A percentile compares a stretch with the other conserved stretches of the same genome.
Evolutionary conservation across 2,797 vertebrate species (phyloP).

Genomic region (Aselliscus stoliczkanus): DNA sequence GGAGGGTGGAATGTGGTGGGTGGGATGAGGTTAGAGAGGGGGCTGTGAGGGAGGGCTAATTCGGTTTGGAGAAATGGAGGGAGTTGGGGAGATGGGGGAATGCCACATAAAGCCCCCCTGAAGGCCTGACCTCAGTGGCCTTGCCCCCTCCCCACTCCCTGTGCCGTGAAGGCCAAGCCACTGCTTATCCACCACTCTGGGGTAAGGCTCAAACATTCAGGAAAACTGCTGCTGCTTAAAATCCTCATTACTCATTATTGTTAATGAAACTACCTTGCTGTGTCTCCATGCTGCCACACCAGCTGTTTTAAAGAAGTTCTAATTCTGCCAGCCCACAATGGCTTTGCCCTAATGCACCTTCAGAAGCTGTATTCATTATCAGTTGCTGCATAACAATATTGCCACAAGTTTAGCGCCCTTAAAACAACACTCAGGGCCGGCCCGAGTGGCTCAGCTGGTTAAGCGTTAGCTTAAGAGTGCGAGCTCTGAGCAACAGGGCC

Average conservation of each 20-base stretch:
- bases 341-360: neutral
- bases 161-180: neutral
- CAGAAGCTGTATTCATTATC: neutral
- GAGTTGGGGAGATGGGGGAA: neutral
- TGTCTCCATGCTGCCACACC: fast-evolving
- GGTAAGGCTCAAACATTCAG: neutral
- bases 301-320: neutral
- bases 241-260: no score
- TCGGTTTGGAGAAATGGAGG: neutral
- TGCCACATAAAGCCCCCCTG: fast-evolving
- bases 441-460: no score
- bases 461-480: no score
- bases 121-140: neutral
- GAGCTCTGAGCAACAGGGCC: no score
- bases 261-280: fast-evolving
- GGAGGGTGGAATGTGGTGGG: fast-evolving
- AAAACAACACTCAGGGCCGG: neutral
- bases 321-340: neutral
- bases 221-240: neutral
- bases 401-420: neutral
- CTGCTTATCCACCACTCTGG: neutral
- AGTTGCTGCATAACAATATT: neutral
- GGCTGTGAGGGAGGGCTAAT: neutral
- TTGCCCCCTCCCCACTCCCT: neutral
- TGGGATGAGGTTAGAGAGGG: no score